These are phyloP conservation scores for Porites lobata DNA, from an alignment of 92 coral and sea anemone genomes.

Conservation along the genomic window DNA sequence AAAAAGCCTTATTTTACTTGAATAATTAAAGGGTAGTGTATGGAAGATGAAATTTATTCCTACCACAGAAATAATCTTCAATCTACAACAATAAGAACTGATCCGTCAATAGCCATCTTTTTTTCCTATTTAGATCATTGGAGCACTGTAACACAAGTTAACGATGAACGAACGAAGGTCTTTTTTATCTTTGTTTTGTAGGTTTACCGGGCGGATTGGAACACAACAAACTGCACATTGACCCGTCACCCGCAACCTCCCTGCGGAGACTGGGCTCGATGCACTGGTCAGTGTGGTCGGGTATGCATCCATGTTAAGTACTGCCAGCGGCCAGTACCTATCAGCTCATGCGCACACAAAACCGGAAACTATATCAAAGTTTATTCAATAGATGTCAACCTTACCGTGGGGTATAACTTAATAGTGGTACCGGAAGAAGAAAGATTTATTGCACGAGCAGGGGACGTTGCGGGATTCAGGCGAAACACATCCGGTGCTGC, in stretches of 20 bases:
- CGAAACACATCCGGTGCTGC: conserved; percentile 35
- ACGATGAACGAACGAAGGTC: too few species aligned
- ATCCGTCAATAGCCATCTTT: too few species aligned
- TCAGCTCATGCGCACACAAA: conserved; percentile 21
- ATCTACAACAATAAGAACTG: too few species aligned
- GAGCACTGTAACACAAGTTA: too few species aligned
- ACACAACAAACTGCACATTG: conserved; percentile 4
- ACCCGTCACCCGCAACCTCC: not conserved
- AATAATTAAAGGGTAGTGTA: too few species aligned
- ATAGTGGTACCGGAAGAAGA: conserved; percentile 47
- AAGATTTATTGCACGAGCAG: conserved; percentile 48
- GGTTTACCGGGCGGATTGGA: conserved; percentile 53
- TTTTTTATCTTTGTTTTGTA: not conserved
- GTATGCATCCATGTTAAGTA: conserved; percentile 38
- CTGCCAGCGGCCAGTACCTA: not conserved
- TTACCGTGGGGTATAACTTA: conserved; percentile 77
- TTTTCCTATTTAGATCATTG: too few species aligned
- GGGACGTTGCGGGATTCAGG: conserved; percentile 67
- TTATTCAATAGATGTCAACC: conserved; percentile 41
- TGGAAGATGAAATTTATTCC: too few species aligned
- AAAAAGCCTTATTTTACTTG: too few species aligned
- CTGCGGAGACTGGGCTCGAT: conserved; percentile 13
- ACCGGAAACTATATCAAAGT: conserved; percentile 52
- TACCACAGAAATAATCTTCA: too few species aligned
- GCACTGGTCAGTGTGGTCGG: conserved; percentile 18